phyloP scores from a whole-genome alignment of 2,797 vertebrate species.

The Acanthis flammea region DNA sequence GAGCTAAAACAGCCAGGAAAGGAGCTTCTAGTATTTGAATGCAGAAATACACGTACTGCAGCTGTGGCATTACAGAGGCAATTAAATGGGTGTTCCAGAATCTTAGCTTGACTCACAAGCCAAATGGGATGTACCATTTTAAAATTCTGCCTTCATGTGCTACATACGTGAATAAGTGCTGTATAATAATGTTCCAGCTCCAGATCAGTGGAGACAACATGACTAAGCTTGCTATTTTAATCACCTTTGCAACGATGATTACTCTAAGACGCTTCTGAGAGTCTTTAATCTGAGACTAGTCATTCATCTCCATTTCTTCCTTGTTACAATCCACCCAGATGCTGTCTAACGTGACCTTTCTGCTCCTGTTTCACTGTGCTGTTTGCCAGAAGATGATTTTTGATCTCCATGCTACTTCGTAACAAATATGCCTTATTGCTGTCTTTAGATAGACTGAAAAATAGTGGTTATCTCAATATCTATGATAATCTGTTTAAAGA shows the following conservation, averaged over 20 bases:
- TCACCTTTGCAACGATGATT: conserved; percentile 41
- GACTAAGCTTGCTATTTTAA: conserved; percentile 63
- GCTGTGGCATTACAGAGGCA: conserved; percentile 59
- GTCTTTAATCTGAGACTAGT: conserved; percentile 27
- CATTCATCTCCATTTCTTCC: conserved; percentile 54
- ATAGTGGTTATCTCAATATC: neutral
- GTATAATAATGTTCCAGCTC: conserved; percentile 28
- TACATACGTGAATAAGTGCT: conserved; percentile 11
- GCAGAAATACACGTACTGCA: conserved; percentile 37
- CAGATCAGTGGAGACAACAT: conserved; percentile 38
- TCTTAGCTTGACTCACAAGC: conserved; percentile 47
- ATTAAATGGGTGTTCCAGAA: conserved; percentile 67
- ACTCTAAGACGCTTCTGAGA: conserved; percentile 16
- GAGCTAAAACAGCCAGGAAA: conserved; percentile 27
- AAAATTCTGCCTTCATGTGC: conserved; percentile 43
- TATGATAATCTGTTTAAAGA: neutral
- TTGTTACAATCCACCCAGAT: conserved; percentile 50
- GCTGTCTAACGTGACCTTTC: conserved; percentile 37
- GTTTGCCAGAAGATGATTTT: conserved; percentile 2
- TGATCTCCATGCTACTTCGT: neutral
- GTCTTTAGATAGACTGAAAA: neutral
- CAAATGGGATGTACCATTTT: conserved; percentile 9
- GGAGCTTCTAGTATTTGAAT: conserved; percentile 28
- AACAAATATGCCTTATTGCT: neutral
- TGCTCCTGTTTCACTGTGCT: neutral